Evolutionary conservation across 2,113 vertebrate species (phyloP).

Genomic region (Ginglymostoma cirratum): DNA sequence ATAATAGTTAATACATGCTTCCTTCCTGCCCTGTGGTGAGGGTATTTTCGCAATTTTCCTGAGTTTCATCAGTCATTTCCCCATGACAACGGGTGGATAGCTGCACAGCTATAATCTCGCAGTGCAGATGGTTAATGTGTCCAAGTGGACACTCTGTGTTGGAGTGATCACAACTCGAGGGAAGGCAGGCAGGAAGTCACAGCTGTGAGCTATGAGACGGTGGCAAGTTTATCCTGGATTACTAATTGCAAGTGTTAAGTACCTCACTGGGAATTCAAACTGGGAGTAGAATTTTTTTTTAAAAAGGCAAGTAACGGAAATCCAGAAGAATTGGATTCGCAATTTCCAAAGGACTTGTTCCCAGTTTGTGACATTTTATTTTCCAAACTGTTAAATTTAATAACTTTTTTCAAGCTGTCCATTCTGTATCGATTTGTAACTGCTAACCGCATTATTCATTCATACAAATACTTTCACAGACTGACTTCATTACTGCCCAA

Average conservation of each 20-base stretch:
- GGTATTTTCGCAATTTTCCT: neutral
- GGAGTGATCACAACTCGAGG: neutral
- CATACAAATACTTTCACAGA: neutral
- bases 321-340: neutral
- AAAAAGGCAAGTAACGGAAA: neutral
- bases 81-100: neutral
- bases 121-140: conserved; percentile 9
- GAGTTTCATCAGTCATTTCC: neutral
- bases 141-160: neutral
- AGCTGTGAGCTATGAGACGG: neutral
- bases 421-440: neutral
- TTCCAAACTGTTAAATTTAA: neutral
- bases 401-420: neutral
- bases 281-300: neutral
- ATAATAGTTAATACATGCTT: neutral
- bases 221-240: conserved; percentile 10
- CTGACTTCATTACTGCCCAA: neutral
- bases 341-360: neutral
- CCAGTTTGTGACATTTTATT: neutral
- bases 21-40: conserved; percentile 6
- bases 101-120: neutral
- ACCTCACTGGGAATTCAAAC: neutral
- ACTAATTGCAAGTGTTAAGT: neutral
- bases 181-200: conserved; percentile 4
- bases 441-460: neutral